Evolutionary conservation across 2,113 vertebrate genomes (phyloP).

Genomic region (Aphelocoma coerulescens): DNA sequence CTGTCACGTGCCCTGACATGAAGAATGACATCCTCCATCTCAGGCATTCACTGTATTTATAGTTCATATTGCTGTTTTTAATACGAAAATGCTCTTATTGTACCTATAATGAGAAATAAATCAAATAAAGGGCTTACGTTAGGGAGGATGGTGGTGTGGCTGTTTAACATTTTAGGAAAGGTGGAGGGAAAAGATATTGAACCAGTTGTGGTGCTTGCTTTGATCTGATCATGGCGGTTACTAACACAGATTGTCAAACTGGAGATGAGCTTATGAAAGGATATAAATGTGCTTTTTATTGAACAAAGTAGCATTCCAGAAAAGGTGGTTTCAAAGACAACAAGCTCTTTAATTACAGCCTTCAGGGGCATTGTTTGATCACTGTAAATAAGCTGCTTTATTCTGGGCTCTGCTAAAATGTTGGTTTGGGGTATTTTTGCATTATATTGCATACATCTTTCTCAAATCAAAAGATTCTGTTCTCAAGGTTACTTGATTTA

Average conservation of each 20-base stretch:
- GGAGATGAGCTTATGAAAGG: conserved; percentile 59
- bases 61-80: not conserved
- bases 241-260: conserved; percentile 55
- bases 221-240: conserved; percentile 44
- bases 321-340: conserved; percentile 72
- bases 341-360: conserved; percentile 66
- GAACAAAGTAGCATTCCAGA: conserved; percentile 60
- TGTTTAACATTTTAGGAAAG: conserved; percentile 38
- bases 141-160: not conserved
- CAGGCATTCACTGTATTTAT: not conserved
- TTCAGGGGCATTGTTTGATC: conserved; percentile 69
- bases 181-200: conserved; percentile 35
- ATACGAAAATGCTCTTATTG: not conserved
- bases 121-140: not conserved
- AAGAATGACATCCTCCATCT: not conserved
- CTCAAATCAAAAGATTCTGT: conserved; percentile 52
- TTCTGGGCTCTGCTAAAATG: conserved; percentile 58
- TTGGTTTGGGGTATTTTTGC: not conserved
- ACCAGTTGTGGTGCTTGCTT: conserved; percentile 25
- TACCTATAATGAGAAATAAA: not conserved
- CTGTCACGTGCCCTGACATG: not conserved
- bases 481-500: conserved; percentile 48
- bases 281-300: conserved; percentile 65
- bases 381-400: conserved; percentile 65
- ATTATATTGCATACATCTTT: conserved; percentile 43